Evolutionary conservation across 2,113 vertebrate species (phyloP), one percentile per base, ranked within the genome.

Genomic region (Corythoichthys intestinalis): DNA sequence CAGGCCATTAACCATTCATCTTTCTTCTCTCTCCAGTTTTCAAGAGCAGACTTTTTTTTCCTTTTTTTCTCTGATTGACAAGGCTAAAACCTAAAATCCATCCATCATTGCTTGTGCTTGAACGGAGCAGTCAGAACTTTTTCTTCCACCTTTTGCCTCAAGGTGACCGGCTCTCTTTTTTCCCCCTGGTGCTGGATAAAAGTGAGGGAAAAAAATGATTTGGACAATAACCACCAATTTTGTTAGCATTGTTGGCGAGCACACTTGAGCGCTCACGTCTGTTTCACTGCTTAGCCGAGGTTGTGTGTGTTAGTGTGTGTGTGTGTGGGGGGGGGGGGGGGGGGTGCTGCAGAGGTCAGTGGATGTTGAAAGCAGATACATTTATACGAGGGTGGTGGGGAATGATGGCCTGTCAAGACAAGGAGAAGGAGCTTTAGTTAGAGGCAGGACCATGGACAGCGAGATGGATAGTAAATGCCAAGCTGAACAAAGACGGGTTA

Each of bases 321-420:
- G 67, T 63, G 20, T 28, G 20, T 28, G 20, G 20, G 20, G 20
- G 20, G 20, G 20, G 20, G 20, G 20, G 20, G 20, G 41, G 41
- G 41, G 41, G 41, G 6, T 48, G 77, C 76, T 71, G 71, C 48
- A 72, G 79, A 80, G 80, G 85, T 86, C 79, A 85, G 68, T 59
- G 78, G 69, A 76, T 77, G 75, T 53, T 73, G 78, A 75, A 76
- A 83, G 69, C 48, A 69, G 76, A 79, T 68, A 65, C 52, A 67
- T 80, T 64, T 78, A 67, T 37, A 70, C 61, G 60, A 69, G 75
- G 37, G 72, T 60, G 69, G 72, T 66, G 68, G 49, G 70, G 74
- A 4, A 69, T 65, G 67, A 78, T 20, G 38, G 47, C 68, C 73
- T 76, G 77, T 74, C 71, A 66, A 53, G 66, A 62, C 17, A 60